Evolutionary conservation across 2,888 invertebrate species (phyloP).

Genomic region (Cryptosula pallasiana): DNA sequence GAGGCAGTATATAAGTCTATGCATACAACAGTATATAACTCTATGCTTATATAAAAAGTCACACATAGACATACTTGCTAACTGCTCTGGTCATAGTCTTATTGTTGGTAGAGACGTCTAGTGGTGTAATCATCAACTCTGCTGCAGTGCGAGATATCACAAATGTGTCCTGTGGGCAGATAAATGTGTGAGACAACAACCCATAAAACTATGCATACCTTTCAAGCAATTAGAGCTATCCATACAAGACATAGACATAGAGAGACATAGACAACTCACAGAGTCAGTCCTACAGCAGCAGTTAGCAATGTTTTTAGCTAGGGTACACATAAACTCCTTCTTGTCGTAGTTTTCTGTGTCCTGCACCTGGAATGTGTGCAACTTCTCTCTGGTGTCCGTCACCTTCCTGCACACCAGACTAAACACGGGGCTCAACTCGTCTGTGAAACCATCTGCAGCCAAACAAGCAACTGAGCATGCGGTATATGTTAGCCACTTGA

Average conservation of each 20-base stretch:
- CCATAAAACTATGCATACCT: not conserved
- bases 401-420: slow-evolving; percentile 81
- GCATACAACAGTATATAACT: too few species aligned
- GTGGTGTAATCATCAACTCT: not conserved
- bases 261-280: slow-evolving; percentile 58
- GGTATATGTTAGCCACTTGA: too few species aligned
- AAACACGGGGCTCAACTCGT: slow-evolving; percentile 82
- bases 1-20: too few species aligned
- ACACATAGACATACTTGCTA: slow-evolving; percentile 57
- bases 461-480: not conserved
- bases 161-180: not conserved
- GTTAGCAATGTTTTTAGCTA: slow-evolving; percentile 86
- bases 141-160: not conserved
- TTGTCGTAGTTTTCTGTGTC: slow-evolving; percentile 75
- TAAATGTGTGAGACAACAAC: not conserved
- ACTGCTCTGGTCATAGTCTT: slow-evolving; percentile 86
- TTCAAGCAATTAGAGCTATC: too few species aligned
- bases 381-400: slow-evolving; percentile 77
- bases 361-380: slow-evolving; percentile 79
- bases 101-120: slow-evolving; percentile 27
- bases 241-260: too few species aligned
- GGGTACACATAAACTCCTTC: slow-evolving; percentile 69
- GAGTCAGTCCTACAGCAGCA: slow-evolving; percentile 87
- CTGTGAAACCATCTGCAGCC: slow-evolving; percentile 54
- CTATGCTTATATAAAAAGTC: too few species aligned